Percentiles rank a stretch among this genome's conserved stretches.
These are phyloP conservation scores for Lysandra bellargus DNA, from an alignment of 2,888 invertebrate genomes.

Conservation along the genomic window DNA sequence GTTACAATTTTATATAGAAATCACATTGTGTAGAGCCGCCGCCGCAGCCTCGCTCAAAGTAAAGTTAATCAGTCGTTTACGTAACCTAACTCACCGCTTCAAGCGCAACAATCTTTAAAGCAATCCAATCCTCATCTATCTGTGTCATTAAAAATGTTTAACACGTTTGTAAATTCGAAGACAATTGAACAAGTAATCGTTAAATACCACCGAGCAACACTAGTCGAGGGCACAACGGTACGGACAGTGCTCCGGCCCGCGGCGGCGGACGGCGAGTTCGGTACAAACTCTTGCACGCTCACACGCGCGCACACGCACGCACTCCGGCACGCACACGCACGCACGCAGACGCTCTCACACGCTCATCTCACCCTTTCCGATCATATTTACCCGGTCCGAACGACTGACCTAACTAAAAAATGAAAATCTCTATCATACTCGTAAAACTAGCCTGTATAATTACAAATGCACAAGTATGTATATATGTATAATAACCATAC, in stretches of 20 bases:
- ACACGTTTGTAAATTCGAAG: constrained; percentile 24
- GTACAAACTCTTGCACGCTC: constrained; percentile 35
- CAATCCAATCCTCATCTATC: neutral
- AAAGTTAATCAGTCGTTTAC: constrained; percentile 75
- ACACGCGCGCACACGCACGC: constrained; percentile 32
- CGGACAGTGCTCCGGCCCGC: constrained; percentile 32
- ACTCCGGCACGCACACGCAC: constrained; percentile 35
- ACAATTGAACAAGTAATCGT: constrained; percentile 24
- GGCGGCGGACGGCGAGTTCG: constrained; percentile 37
- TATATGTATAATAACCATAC: constrained; percentile 72
- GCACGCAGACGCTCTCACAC: constrained; percentile 40
- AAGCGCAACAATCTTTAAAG: constrained; percentile 12
- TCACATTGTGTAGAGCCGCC: constrained; percentile 66
- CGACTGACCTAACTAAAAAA: constrained; percentile 56
- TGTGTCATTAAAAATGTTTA: constrained; percentile 16
- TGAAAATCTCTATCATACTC: constrained; percentile 71
- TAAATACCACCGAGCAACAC: neutral
- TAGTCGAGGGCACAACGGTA: neutral
- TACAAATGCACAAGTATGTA: constrained; percentile 76
- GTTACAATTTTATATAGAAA: constrained; percentile 78
- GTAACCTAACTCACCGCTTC: constrained; percentile 45
- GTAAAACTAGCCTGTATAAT: constrained; percentile 75
- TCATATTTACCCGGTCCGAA: constrained; percentile 51
- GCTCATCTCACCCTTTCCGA: constrained; percentile 38
- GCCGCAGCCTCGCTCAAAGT: constrained; percentile 56